Conservation (phyloP, 1,140 invertebrate species). For the Tenebrio molitor region DNA sequence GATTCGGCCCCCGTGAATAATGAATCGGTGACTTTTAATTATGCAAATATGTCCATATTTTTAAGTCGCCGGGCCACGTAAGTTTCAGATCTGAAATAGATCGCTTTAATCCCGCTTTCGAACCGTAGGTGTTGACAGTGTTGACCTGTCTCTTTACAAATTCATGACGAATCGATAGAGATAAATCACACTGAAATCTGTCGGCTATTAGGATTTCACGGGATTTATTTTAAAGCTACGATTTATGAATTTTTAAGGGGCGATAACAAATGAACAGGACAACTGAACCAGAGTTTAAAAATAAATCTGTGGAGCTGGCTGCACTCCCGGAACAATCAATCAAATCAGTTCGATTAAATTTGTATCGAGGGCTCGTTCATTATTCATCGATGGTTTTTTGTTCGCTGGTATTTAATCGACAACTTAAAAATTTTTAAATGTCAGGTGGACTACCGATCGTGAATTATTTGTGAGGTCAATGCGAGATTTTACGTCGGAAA, state of each 20-base stretch:
- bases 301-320: background rate
- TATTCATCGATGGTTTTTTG: constrained; percentile 11
- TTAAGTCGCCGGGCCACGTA: constrained; percentile 11
- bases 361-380: constrained; percentile 10
- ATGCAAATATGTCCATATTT: constrained; percentile 29
- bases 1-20: constrained; percentile 3
- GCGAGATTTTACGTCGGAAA: too few relatives aligned
- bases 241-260: background rate
- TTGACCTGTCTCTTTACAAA: constrained; percentile 19
- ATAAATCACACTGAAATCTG: constrained; percentile 33
- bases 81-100: constrained; percentile 2
- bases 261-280: constrained; percentile 10
- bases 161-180: constrained; percentile 19
- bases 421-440: constrained; percentile 32
- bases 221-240: background rate
- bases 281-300: background rate
- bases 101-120: background rate
- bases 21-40: constrained; percentile 14
- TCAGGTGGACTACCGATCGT: background rate
- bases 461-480: background rate
- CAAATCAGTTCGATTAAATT: constrained; percentile 28
- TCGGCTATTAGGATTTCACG: background rate
- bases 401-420: background rate
- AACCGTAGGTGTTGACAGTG: constrained; percentile 9
- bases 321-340: constrained; percentile 13